These are phyloP conservation scores for Brachionus angularis DNA, from an alignment of 1,140 invertebrate species.

Conservation along the genomic window DNA sequence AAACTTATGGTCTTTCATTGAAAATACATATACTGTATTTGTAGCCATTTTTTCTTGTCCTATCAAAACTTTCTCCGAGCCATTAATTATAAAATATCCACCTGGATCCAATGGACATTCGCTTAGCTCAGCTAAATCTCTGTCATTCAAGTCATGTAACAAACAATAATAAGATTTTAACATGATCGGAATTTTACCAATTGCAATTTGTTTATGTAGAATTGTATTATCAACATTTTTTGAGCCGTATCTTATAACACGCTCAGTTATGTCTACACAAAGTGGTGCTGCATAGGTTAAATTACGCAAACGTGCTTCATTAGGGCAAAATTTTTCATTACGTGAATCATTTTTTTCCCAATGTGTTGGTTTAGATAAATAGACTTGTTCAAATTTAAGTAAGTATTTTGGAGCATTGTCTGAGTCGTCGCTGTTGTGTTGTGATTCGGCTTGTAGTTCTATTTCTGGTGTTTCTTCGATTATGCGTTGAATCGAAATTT, in stretches of 20 bases:
- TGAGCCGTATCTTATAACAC: slow-evolving; percentile 46
- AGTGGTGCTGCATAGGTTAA: slow-evolving; percentile 77
- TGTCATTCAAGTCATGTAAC: slow-evolving; percentile 84
- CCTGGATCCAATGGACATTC: slow-evolving; percentile 96
- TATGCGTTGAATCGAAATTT: slow-evolving; percentile 97
- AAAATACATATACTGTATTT: slow-evolving; percentile 98
- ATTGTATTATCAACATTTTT: slow-evolving; percentile 75
- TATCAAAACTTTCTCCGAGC: slow-evolving; percentile 71
- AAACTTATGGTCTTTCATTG: slow-evolving; percentile 90
- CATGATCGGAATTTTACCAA: slow-evolving; percentile 99
- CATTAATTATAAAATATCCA: slow-evolving; percentile 60
- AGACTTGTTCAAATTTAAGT: slow-evolving; percentile 97
- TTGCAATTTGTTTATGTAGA: slow-evolving; percentile 69
- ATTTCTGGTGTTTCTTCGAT: slow-evolving; percentile 96
- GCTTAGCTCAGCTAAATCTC: slow-evolving; percentile 96
- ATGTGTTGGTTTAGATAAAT: slow-evolving; percentile 95
- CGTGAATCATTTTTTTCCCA: slow-evolving; percentile 63
- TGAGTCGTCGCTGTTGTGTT: slow-evolving; percentile 83
- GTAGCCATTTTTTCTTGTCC: slow-evolving; percentile 99
- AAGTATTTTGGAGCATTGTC: slow-evolving; percentile 84
- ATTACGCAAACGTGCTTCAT: slow-evolving; percentile 76
- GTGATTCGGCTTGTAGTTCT: slow-evolving; percentile 92
- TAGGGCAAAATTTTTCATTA: slow-evolving; percentile 62
- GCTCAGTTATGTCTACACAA: slow-evolving; percentile 97
- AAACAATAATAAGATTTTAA: slow-evolving; percentile 92